phyloP scores from a whole-genome alignment of 2,797 vertebrate species.

The Artibeus jamaicensis region DNA sequence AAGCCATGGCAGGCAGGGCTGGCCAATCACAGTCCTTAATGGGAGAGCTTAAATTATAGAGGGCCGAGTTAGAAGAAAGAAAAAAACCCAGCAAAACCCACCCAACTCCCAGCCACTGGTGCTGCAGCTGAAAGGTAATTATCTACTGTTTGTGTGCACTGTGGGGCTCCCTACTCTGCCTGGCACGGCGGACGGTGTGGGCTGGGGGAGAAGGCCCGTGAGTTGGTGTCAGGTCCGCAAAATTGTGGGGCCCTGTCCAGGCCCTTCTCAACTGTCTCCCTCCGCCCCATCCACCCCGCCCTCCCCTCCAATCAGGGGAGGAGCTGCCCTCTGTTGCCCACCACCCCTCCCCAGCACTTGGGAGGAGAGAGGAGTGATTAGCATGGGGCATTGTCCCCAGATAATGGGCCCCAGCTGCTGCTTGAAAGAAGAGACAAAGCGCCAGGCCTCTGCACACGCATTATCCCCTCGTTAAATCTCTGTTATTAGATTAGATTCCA shows the following conservation, averaged over 20 bases:
- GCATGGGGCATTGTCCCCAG: conserved; percentile 74
- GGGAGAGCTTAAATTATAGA: conserved; percentile 60
- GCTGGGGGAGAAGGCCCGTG: background rate
- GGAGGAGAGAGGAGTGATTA: conserved; percentile 59
- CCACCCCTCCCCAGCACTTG: background rate
- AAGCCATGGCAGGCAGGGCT: background rate
- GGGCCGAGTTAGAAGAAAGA: conserved; percentile 47
- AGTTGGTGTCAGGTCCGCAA: background rate
- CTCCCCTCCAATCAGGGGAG: background rate
- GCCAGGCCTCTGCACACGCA: conserved; percentile 82
- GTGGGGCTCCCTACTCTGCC: background rate
- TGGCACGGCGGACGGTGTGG: background rate
- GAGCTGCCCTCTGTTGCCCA: conserved; percentile 50
- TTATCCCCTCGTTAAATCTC: conserved; percentile 87
- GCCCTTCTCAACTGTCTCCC: background rate
- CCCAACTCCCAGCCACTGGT: background rate
- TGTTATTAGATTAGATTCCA: conserved; percentile 86
- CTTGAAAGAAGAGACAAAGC: conserved; percentile 73
- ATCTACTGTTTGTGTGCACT: background rate
- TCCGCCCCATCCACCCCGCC: background rate
- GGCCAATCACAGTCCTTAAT: conserved; percentile 51
- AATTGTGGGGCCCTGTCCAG: background rate
- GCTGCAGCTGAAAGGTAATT: conserved; percentile 58
- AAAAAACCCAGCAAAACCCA: background rate
- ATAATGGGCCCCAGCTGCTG: conserved; percentile 82